Percentiles rank a stretch among this genome's conserved stretches.
Evolutionary conservation across 2,797 vertebrate species (phyloP).

Genomic region (Eulemur coronatus): DNA sequence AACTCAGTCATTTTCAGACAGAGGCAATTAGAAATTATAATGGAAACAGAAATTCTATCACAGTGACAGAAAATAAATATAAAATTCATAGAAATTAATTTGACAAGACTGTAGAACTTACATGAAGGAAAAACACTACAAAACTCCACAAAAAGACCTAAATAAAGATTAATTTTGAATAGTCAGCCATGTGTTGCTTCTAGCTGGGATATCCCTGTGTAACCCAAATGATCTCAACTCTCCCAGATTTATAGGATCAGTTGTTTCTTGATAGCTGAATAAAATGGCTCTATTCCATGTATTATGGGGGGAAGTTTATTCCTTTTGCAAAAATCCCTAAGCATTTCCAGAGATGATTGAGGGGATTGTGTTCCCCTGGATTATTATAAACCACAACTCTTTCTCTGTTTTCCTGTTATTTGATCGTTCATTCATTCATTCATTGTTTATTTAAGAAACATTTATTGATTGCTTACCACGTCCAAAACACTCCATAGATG

Average conservation of each 20-base stretch:
- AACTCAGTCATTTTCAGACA: neutral
- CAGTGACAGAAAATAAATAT: neutral
- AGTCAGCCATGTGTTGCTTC: neutral
- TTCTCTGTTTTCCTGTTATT: neutral
- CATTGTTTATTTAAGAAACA: neutral
- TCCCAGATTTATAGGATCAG: neutral
- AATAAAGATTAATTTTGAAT: conserved; percentile 39
- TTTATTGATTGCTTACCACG: neutral
- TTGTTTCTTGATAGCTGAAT: conserved; percentile 12
- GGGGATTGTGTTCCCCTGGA: neutral
- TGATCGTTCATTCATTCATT: neutral
- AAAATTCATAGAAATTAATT: conserved; percentile 9
- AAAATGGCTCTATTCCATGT: neutral
- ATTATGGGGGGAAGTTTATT: neutral
- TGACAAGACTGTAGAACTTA: neutral
- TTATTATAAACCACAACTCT: neutral
- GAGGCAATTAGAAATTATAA: conserved; percentile 28
- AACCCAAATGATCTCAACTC: neutral
- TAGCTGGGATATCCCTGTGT: neutral
- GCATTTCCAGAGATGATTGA: neutral
- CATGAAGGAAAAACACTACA: neutral
- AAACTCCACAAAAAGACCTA: neutral
- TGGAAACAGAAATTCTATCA: neutral
- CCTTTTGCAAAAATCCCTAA: conserved; percentile 1
- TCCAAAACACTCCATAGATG: neutral